Conservation (phyloP, 1,140 invertebrate genomes). For the Onthophagus taurus region DNA sequence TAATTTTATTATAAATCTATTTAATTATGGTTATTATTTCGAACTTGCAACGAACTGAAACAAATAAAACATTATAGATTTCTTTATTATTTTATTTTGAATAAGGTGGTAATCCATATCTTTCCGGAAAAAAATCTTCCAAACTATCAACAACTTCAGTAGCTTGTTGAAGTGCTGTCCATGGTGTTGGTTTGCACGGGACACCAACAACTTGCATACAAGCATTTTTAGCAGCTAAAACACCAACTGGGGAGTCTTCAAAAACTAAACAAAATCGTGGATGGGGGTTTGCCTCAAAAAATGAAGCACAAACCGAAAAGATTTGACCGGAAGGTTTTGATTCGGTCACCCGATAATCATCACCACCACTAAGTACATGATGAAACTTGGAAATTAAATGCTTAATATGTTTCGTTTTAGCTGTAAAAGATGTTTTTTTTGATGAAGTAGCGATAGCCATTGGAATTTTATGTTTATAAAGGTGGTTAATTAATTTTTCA, state of each 20-base stretch:
- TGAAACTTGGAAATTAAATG: constrained; percentile 51
- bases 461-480: constrained; percentile 51
- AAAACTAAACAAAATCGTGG: constrained; percentile 72
- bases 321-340: constrained; percentile 77
- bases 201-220: constrained; percentile 87
- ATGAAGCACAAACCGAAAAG: constrained; percentile 58
- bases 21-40: no score
- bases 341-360: constrained; percentile 60
- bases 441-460: constrained; percentile 69
- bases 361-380: constrained; percentile 58
- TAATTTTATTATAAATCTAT: no score
- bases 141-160: constrained; percentile 65
- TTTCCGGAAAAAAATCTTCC: constrained; percentile 73
- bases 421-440: constrained; percentile 50
- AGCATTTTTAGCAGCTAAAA: constrained; percentile 64
- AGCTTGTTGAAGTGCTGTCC: constrained; percentile 47
- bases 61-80: no score
- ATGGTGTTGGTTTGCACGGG: constrained; percentile 59
- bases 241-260: constrained; percentile 88
- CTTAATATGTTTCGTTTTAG: constrained; percentile 55
- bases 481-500: constrained; percentile 54
- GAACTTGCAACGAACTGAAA: no score
- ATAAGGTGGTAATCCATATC: constrained; percentile 74
- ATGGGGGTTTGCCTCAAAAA: constrained; percentile 52
- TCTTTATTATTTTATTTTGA: no score